These are phyloP conservation scores for Argyrosomus regius DNA, from an alignment of 2,797 vertebrate genomes.

Conservation along the genomic window DNA sequence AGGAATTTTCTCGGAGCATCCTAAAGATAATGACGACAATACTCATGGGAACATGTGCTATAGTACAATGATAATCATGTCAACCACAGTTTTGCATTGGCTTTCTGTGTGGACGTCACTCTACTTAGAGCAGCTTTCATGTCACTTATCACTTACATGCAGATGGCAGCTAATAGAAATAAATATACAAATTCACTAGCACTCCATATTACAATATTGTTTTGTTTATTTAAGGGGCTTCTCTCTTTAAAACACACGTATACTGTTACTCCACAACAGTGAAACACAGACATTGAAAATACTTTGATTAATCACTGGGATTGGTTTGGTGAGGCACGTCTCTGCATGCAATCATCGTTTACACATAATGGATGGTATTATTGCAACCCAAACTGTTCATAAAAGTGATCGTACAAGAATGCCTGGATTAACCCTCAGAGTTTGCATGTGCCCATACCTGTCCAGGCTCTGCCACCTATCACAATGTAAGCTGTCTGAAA, in stretches of 20 bases:
- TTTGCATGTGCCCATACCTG: neutral
- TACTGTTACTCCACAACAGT: neutral
- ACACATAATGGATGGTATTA: neutral
- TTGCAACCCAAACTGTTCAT: conserved; percentile 15
- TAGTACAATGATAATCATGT: neutral
- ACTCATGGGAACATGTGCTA: neutral
- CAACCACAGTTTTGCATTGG: conserved; percentile 12
- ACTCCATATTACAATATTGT: neutral
- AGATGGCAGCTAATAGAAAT: conserved; percentile 49
- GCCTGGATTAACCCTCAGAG: neutral
- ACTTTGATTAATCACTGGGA: neutral
- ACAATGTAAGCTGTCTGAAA: conserved; percentile 21
- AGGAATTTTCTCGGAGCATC: conserved; percentile 60
- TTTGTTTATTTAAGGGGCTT: conserved; percentile 5
- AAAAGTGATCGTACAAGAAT: conserved; percentile 5
- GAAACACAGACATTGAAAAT: conserved; percentile 30
- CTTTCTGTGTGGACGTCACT: conserved; percentile 21
- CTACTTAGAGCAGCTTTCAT: conserved; percentile 26
- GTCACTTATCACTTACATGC: conserved; percentile 27
- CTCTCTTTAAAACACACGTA: conserved; percentile 10
- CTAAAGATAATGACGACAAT: conserved; percentile 56
- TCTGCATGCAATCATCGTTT: neutral
- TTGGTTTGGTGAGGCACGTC: neutral
- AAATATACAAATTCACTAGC: conserved; percentile 15
- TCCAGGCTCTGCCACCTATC: neutral